Evolutionary conservation across 2,888 invertebrate species (phyloP).

Genomic region (Athalia rosae): DNA sequence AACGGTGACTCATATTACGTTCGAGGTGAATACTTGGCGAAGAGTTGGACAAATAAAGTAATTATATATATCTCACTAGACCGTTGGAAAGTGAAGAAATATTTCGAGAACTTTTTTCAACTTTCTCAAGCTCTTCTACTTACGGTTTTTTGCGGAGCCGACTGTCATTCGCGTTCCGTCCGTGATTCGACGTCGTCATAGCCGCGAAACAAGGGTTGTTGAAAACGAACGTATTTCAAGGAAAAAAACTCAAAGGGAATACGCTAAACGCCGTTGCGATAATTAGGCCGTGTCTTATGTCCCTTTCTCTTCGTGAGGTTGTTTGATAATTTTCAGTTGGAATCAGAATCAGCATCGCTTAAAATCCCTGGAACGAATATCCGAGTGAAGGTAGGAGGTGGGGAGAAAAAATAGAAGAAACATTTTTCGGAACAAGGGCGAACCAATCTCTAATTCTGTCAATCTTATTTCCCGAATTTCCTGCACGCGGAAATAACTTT

Average conservation of each 20-base stretch:
- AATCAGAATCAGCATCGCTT: background rate
- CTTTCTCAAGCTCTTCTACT: too few species aligned
- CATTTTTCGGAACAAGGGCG: background rate
- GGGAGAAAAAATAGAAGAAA: background rate
- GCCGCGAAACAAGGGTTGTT: constrained; percentile 15
- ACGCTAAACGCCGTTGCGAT: background rate
- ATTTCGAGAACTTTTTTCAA: too few species aligned
- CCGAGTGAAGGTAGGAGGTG: background rate
- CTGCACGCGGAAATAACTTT: constrained; percentile 57
- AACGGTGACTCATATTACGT: background rate
- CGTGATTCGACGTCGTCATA: constrained; percentile 29
- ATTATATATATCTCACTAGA: too few species aligned
- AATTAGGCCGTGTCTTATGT: background rate
- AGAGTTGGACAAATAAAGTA: too few species aligned
- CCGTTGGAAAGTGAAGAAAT: too few species aligned
- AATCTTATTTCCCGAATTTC: constrained; percentile 48
- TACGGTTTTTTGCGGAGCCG: background rate
- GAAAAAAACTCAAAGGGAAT: constrained; percentile 20
- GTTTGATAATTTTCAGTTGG: background rate
- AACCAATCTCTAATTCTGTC: constrained; percentile 17
- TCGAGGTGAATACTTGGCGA: background rate
- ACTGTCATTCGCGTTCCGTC: constrained; percentile 8
- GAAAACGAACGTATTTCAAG: background rate
- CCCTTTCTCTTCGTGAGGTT: background rate
- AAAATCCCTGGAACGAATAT: background rate